Conservation (phyloP, 2,113 vertebrate species). For the Cercocebus atys region DNA sequence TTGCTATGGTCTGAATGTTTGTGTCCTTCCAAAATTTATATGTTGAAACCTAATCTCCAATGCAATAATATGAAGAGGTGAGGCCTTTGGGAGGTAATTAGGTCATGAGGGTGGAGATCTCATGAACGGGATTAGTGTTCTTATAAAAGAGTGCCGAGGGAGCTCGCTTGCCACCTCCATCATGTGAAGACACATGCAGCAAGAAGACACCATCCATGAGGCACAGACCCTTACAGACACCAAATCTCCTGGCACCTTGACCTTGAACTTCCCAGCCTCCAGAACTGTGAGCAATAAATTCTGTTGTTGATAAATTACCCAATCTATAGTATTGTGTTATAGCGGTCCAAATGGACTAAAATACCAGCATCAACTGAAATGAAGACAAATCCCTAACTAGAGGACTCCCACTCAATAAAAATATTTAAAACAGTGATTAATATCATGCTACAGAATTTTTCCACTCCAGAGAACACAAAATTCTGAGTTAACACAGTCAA, state of each 20-base stretch:
- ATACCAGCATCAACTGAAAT: neutral
- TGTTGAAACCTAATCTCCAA: neutral
- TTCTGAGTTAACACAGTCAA: constrained; percentile 61
- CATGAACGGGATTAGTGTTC: neutral
- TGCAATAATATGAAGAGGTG: neutral
- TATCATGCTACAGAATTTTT: neutral
- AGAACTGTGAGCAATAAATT: neutral
- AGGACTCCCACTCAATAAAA: neutral
- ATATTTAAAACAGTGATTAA: neutral
- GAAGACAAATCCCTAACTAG: neutral
- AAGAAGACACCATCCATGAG: neutral
- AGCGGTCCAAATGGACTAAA: neutral
- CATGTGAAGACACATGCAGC: neutral
- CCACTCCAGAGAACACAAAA: neutral
- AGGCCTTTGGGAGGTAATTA: neutral
- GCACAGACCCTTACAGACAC: neutral
- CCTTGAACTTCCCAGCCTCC: neutral
- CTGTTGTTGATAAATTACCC: neutral
- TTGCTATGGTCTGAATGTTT: neutral
- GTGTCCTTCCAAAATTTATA: neutral
- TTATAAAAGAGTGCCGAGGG: neutral
- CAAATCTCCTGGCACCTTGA: neutral
- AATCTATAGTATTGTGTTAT: neutral
- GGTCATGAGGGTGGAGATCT: neutral
- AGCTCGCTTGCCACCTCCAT: too few relatives aligned